phyloP scores from a whole-genome alignment of 2,797 vertebrate species.

The Hydrolagus colliei region DNA sequence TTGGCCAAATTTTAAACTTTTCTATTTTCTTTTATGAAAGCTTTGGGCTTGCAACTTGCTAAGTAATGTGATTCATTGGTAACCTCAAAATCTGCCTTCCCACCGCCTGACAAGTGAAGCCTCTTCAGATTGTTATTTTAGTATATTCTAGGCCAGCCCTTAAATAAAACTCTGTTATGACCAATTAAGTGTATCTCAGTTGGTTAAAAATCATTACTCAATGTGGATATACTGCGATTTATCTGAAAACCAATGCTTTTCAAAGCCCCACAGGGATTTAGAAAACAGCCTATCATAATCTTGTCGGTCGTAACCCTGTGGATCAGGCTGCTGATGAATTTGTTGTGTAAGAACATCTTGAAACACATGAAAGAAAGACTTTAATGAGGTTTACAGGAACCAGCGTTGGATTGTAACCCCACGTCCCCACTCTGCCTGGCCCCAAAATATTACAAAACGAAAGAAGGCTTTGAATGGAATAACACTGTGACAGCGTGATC shows the following conservation, averaged over 20 bases:
- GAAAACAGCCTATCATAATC: slow-evolving; percentile 47
- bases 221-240: slow-evolving; percentile 47
- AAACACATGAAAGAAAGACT: slow-evolving; percentile 38
- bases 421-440: no score
- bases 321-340: slow-evolving; percentile 53
- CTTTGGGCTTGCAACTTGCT: no score
- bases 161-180: slow-evolving; percentile 38
- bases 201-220: slow-evolving; percentile 38
- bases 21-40: no score
- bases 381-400: neutral
- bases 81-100: no score
- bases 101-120: no score
- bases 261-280: slow-evolving; percentile 39
- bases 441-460: neutral
- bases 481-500: neutral
- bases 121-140: no score
- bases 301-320: slow-evolving; percentile 45
- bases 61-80: no score
- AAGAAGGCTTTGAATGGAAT: no score
- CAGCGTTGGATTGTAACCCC: neutral
- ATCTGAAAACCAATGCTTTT: slow-evolving; percentile 42
- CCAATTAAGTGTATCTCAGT: slow-evolving; percentile 41
- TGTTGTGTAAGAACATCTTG: slow-evolving; percentile 47
- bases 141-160: no score
- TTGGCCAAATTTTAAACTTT: no score